Evolutionary conservation across 2,113 vertebrate species (phyloP), one percentile per base, ranked within the genome.

Genomic region (Bubo blakistoni): DNA sequence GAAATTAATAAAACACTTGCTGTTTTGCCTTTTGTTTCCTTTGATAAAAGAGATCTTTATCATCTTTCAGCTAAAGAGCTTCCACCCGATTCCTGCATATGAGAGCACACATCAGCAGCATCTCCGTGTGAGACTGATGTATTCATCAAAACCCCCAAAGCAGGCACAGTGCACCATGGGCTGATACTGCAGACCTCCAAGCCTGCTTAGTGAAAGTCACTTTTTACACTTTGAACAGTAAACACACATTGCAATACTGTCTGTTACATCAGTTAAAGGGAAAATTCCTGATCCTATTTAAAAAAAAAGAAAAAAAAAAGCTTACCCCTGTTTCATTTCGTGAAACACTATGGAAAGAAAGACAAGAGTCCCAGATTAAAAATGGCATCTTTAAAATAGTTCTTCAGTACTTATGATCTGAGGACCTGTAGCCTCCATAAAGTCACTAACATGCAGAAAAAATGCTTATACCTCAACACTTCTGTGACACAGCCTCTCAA

Each of bases 21-120:
- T 94, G 19, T 7, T 94, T 76, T 67, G 16, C 32, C 38, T 69
- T 94, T 90, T 94, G 66, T 81, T 97, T 96, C 89, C 87, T 92
- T 94, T 95, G 81, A 91, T 94, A 93, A 95, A 94, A 83, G 69
- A 94, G 49, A 27, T 18, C 54, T 83, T 90, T 86, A 92, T 12
- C 88, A 76, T 81, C 95, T 95, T 93, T 91, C 85, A 94, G 27
- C 70, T 92, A 51, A 76, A 81, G 9, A 62, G 58, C 87, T 93
- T 94, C 94, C 71, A 82, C 85, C 58, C 82, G 73, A 40, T 91
- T 96, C 89, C 92, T 95, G 76, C 32, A 2, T 67, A 70, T 0
- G 0, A 87, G 44, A 90, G 46, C 49, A 52, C 76, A 57, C 29
- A 63, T 11, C 76, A 91, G 62, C 49, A 92, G 38, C 47, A 42